Evolutionary conservation across 2,797 vertebrate species (phyloP), one percentile per base, ranked within the genome.

Genomic region (Setipinna tenuifilis): DNA sequence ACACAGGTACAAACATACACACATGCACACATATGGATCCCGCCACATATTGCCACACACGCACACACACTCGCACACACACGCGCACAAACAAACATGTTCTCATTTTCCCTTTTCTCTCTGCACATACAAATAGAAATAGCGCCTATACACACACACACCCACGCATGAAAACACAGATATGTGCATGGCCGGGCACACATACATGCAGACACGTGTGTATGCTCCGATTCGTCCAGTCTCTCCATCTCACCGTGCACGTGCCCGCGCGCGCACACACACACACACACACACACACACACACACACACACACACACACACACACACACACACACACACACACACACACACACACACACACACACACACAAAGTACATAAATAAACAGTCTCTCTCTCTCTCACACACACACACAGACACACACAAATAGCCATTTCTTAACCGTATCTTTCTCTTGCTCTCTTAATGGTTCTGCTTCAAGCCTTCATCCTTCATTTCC

Each of bases 401-500:
- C 35, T 41, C 35, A 68, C 62, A 31, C 58, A 57, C 35, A 58
- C 23, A 85, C 48, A 78, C 80, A 12, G 5, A 11, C 78, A n/a
- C 75, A 62, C 84, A n/a, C 31, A 7, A 16, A 6, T 16, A 5
- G 14, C 25, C 65, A 71, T 71, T 35, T 71, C n/a, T 46, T 3
- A 19, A 17, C 54, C 41, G 14, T n/a, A 21, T 44, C 12, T 23
- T 5, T 48, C 7, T 23, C 80, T 65, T 71, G 84, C 85, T 59
- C 7, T 23, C 80, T 65, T 71, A 82, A 84, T 59, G 59, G 87
- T 61, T 48, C 84, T 88, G 83, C 88, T 86, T 85, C 75, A 84
- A 88, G 85, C 82, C 71, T 88, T 88, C 80, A 81, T 81, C 82
- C 59, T 78, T 58, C 62, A 85, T 88, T 84, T 88, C 83, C 84